Conservation (phyloP, 1,140 invertebrate genomes). For the Sarcophaga bullata region DNA sequence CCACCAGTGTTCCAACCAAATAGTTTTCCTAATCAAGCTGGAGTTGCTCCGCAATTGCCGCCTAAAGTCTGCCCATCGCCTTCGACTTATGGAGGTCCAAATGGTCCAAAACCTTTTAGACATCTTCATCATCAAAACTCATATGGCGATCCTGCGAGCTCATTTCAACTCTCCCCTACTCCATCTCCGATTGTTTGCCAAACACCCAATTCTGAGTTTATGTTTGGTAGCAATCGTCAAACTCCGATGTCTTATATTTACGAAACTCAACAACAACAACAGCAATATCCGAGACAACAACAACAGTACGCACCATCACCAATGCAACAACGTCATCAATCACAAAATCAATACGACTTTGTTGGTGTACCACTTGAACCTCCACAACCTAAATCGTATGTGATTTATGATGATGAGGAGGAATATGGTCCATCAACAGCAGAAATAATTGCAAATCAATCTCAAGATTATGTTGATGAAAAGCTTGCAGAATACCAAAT, state of each 20-base stretch:
- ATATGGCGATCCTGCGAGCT: constrained; percentile 59
- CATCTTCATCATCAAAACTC: constrained; percentile 60
- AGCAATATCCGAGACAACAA: constrained; percentile 48
- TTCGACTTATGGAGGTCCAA: constrained; percentile 46
- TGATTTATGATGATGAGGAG: constrained; percentile 73
- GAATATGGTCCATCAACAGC: constrained; percentile 83
- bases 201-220: constrained; percentile 60
- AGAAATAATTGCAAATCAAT: constrained; percentile 91
- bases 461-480: constrained; percentile 93
- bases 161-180: constrained; percentile 63
- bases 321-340: constrained; percentile 48
- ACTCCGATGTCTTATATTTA: constrained; percentile 56
- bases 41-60: constrained; percentile 44
- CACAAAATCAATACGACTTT: constrained; percentile 62
- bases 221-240: constrained; percentile 58
- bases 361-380: constrained; percentile 76
- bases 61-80: constrained; percentile 44
- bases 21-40: constrained; percentile 46
- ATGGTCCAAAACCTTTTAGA: constrained; percentile 54
- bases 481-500: constrained; percentile 92
- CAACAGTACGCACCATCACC: constrained; percentile 51
- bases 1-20: constrained; percentile 45
- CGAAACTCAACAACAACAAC: constrained; percentile 45
- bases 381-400: constrained; percentile 70
- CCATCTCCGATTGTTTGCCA: constrained; percentile 64